phyloP scores from a whole-genome alignment of 1,140 invertebrate species.

The Paraescarpia echinospica region DNA sequence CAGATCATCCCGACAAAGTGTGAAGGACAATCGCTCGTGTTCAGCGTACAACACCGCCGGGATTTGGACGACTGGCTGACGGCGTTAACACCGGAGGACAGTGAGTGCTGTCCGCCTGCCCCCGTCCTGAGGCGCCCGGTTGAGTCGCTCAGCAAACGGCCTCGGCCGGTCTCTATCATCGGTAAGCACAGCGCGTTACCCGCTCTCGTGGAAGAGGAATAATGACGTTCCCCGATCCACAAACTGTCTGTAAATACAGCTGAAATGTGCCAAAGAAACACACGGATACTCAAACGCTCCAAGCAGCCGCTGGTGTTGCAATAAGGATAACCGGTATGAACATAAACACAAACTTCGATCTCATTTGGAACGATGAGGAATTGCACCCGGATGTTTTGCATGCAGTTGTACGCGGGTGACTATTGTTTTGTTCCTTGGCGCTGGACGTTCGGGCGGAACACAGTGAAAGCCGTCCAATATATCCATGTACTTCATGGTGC shows the following conservation, averaged over 20 bases:
- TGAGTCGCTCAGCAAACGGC: not conserved
- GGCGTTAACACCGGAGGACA: not conserved
- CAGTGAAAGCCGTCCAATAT: not conserved
- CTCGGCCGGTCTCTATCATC: not conserved
- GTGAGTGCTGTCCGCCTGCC: not conserved
- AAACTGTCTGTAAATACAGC: not conserved
- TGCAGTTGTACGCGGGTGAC: not conserved
- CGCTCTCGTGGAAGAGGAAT: not conserved
- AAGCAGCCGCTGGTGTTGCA: not conserved
- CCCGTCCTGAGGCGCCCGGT: not conserved
- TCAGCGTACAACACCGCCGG: not conserved
- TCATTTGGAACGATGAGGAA: not conserved
- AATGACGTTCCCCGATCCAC: not conserved
- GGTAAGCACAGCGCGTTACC: not conserved
- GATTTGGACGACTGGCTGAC: slow-evolving; percentile 10
- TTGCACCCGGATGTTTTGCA: not conserved
- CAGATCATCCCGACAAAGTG: not conserved
- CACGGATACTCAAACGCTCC: not conserved
- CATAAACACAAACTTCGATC: not conserved
- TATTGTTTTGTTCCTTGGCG: not conserved
- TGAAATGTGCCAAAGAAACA: not conserved
- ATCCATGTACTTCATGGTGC: not conserved
- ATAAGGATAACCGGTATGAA: not conserved
- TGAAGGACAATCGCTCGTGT: not conserved
- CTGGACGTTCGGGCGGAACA: not conserved